Evolutionary conservation across 2,113 vertebrate genomes (phyloP), one percentile per base, ranked within the genome.

Genomic region (Athene cunicularia): DNA sequence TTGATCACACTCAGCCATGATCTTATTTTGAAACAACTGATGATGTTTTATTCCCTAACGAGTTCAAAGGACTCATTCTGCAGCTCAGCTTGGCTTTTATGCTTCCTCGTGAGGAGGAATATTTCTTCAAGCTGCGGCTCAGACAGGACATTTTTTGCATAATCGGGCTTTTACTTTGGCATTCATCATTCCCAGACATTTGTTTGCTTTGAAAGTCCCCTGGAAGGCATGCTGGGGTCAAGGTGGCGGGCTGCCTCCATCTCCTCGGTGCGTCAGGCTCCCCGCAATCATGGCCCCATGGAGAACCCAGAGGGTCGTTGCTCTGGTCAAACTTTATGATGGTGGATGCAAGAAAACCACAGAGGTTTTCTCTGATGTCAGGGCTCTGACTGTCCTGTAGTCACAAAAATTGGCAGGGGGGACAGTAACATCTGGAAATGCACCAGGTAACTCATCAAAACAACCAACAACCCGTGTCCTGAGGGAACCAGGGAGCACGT

Each of bases 401-500:
- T 28, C 49, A 66, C n/a, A 90, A 33, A 74, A 56, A 41, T 1
- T 15, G 47, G 7, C 6, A 6, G 7, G 18, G 2, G 15, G 28
- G n/a, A 14, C 33, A 21, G 17, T n/a, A 26, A 19, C 59, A 14
- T 17, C 49, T 77, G 70, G 32, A 85, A 90, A 74, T 6, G 33
- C n/a, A 47, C 5, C 6, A 30, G 16, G 37, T 50, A 76, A 49
- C 21, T 33, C 63, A 73, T 49, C 30, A 16, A 56, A 90, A 72
- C 62, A 39, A 12, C 5, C 37, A 39, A 32, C 28, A n/a, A 15
- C 9, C 39, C 0, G 0, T 16, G 24, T 79, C 56, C 41, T 5
- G 10, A 27, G 47, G 62, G 43, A 12, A 30, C 6, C 47, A 21
- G 56, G 24, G 27, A 33, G 16, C 24, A 7, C 0, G 0, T 14